Evolutionary conservation across 1,140 invertebrate species (phyloP).

Genomic region (Chionoecetes opilio): DNA sequence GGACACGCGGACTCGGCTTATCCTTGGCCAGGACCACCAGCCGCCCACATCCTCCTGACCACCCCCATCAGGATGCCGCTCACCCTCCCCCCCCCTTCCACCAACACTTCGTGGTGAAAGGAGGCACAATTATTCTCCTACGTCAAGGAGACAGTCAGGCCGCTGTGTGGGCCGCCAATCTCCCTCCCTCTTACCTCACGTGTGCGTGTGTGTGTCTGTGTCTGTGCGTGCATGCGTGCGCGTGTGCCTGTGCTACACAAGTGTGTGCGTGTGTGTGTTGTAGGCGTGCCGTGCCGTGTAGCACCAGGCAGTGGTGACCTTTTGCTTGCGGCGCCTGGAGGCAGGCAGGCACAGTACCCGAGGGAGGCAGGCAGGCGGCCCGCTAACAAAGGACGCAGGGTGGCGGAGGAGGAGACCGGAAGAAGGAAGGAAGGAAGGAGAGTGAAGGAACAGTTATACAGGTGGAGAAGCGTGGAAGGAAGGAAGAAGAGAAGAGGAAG

Average conservation of each 20-base stretch:
- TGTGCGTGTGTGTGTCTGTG: constrained; percentile 2
- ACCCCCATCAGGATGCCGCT: too few species aligned
- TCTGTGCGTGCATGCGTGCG: constrained; percentile 1
- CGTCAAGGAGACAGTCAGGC: neutral
- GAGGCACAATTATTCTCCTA: neutral
- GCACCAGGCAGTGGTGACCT: too few species aligned
- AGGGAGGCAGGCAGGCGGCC: neutral
- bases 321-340: neutral
- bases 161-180: neutral
- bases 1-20: neutral
- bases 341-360: neutral
- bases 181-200: neutral
- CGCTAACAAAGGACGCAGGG: neutral
- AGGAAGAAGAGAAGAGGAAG: neutral
- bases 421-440: neutral
- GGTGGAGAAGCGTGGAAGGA: constrained; percentile 13
- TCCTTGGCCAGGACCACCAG: neutral
- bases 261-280: too few species aligned
- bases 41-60: neutral
- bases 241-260: neutral
- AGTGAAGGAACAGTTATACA: neutral
- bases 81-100: neutral
- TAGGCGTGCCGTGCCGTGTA: too few species aligned
- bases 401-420: neutral
- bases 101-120: neutral